Evolutionary conservation across 2,888 invertebrate genomes (phyloP).

Genomic region (Eremobia ochroleuca): DNA sequence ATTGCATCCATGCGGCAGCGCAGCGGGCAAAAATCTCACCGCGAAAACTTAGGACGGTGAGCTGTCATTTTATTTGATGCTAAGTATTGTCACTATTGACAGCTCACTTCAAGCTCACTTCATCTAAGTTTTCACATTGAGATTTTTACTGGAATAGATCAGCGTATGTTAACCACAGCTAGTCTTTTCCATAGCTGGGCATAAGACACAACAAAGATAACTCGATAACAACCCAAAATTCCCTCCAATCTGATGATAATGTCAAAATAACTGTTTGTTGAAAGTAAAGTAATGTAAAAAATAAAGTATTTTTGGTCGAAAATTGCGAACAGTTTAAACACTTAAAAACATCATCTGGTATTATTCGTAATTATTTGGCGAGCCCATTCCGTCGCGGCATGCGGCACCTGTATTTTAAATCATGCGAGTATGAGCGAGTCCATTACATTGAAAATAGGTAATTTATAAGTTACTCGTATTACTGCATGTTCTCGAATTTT

Average conservation of each 20-base stretch:
- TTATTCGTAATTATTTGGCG: conserved; percentile 74
- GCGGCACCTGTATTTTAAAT: conserved; percentile 77
- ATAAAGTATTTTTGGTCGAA: conserved; percentile 49
- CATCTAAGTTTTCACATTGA: too few relatives aligned
- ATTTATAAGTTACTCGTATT: conserved; percentile 67
- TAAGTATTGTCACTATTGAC: too few relatives aligned
- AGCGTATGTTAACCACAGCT: too few relatives aligned
- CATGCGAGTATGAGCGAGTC: conserved; percentile 66
- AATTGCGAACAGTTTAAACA: conserved; percentile 61
- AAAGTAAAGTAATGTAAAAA: conserved; percentile 38
- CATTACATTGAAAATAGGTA: conserved; percentile 67
- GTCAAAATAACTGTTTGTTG: conserved; percentile 58
- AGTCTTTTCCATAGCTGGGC: too few relatives aligned
- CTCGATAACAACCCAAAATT: conserved; percentile 32
- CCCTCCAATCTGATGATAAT: conserved; percentile 45
- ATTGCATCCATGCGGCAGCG: too few relatives aligned
- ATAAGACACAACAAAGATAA: not conserved
- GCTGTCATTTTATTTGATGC: too few relatives aligned
- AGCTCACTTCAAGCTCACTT: too few relatives aligned
- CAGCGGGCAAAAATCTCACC: too few relatives aligned
- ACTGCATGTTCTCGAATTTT: conserved; percentile 61
- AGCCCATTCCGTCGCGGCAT: conserved; percentile 48
- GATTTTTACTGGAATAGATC: too few relatives aligned
- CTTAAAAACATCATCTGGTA: conserved; percentile 67
- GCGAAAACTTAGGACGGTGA: too few relatives aligned